Evolutionary conservation across 2,797 vertebrate genomes (phyloP).

Genomic region (Hipposideros larvatus): DNA sequence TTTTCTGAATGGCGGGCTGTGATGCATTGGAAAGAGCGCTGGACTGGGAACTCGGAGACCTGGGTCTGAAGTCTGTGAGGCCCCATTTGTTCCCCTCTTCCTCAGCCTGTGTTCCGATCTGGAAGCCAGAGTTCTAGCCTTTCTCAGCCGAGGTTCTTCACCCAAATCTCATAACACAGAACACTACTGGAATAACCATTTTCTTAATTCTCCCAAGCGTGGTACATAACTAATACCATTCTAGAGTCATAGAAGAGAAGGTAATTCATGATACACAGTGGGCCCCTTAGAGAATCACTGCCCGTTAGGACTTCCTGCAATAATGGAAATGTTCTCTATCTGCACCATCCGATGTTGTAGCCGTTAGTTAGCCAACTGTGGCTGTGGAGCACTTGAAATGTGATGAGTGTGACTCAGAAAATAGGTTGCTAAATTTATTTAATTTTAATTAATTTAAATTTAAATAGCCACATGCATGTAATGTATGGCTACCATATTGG

Average conservation of each 20-base stretch:
- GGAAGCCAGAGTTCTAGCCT: background rate
- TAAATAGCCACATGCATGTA: background rate
- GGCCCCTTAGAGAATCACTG: background rate
- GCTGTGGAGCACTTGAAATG: background rate
- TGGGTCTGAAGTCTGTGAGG: background rate
- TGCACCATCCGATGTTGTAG: background rate
- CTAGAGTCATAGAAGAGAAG: background rate
- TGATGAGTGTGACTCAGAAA: background rate
- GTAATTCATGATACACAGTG: background rate
- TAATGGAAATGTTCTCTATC: background rate
- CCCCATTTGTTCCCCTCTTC: background rate
- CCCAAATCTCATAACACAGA: background rate
- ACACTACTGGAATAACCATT: background rate
- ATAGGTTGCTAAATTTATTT: background rate
- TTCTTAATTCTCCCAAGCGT: conserved; percentile 15
- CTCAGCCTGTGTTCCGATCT: background rate
- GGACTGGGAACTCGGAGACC: background rate
- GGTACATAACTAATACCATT: background rate
- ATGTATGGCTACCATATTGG: background rate
- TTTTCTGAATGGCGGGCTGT: conserved; percentile 49
- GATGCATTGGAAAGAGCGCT: background rate
- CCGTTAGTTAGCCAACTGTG: background rate
- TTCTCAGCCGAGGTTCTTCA: background rate
- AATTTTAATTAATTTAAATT: background rate
- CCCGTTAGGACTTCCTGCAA: background rate